Conservation (phyloP, 2,888 invertebrate genomes). For the Acrobasis repandana region DNA sequence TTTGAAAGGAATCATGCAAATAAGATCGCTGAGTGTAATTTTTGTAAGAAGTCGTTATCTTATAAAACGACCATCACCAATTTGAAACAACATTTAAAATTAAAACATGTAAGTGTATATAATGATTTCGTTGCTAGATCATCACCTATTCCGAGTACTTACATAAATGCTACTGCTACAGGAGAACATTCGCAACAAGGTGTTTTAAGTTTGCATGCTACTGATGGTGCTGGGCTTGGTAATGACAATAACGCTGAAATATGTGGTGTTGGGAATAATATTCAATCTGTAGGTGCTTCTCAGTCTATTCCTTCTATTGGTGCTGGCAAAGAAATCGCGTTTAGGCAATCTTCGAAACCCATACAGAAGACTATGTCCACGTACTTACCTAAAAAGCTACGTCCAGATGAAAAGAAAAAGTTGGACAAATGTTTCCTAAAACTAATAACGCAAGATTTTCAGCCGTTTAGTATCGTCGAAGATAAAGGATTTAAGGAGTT, state of each 20-base stretch:
- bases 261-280: neutral
- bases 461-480: slow-evolving; percentile 29
- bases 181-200: too few species aligned
- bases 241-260: too few species aligned
- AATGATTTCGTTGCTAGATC: too few species aligned
- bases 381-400: slow-evolving; percentile 12
- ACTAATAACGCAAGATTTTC: slow-evolving; percentile 20
- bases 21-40: too few species aligned
- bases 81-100: too few species aligned
- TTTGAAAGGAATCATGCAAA: too few species aligned
- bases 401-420: slow-evolving; percentile 19
- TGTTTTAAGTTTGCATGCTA: neutral
- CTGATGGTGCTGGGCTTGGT: too few species aligned
- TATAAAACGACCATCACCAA: too few species aligned
- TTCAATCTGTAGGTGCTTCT: neutral
- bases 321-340: neutral
- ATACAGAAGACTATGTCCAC: slow-evolving; percentile 1
- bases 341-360: neutral
- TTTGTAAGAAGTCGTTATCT: too few species aligned
- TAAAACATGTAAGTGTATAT: too few species aligned
- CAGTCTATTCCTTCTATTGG: neutral
- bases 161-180: too few species aligned
- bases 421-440: slow-evolving; percentile 24
- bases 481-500: slow-evolving; percentile 27
- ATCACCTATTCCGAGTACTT: too few species aligned